phyloP scores from a whole-genome alignment of 2,888 invertebrate species.

The Hybos culiciformis region DNA sequence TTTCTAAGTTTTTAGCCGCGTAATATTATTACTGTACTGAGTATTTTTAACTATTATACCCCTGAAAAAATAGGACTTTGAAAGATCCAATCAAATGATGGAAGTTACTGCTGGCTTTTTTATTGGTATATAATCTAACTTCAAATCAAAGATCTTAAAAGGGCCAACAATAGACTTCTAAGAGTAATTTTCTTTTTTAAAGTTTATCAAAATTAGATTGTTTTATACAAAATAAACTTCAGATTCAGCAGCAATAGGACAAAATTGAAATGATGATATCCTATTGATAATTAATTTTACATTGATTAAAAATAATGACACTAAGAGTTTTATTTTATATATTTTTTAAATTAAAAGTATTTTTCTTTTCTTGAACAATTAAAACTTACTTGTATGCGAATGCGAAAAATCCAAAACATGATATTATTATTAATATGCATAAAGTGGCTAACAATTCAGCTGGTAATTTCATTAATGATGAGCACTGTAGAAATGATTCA shows the following conservation, averaged over 20 bases:
- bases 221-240: not conserved
- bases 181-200: no score
- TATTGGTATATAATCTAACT: no score
- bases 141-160: no score
- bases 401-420: constrained; percentile 37
- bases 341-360: not conserved
- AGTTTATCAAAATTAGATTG: no score
- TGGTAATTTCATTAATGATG: constrained; percentile 60
- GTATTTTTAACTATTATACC: no score
- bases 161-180: no score
- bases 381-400: constrained; percentile 42
- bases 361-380: not conserved
- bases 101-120: no score
- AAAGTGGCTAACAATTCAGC: constrained; percentile 53
- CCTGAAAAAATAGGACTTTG: no score
- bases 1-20: no score
- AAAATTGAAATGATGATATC: no score
- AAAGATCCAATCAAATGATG: no score
- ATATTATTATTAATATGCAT: constrained; percentile 36
- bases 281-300: not conserved
- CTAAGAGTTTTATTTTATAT: not conserved
- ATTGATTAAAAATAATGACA: not conserved
- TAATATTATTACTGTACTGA: no score
- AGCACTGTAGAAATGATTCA: constrained; percentile 67
- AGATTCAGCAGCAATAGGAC: not conserved